Evolutionary conservation across 2,113 vertebrate species (phyloP).

Genomic region (Bubalus kerabau): DNA sequence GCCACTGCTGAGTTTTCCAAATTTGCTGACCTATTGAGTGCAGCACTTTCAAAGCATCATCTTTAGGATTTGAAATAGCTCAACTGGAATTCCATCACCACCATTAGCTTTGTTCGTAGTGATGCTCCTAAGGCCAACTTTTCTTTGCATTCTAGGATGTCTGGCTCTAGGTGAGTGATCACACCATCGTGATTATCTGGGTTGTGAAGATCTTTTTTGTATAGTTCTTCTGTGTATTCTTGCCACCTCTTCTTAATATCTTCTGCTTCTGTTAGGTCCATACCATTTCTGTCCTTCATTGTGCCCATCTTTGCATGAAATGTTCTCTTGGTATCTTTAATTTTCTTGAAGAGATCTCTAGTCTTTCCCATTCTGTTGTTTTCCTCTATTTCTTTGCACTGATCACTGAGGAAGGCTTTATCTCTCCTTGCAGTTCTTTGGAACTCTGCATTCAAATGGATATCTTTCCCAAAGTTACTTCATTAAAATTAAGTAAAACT

Average conservation of each 20-base stretch:
- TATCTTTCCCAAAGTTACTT: not conserved
- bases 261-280: not conserved
- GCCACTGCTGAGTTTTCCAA: not conserved
- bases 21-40: not conserved
- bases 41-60: not conserved
- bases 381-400: not conserved
- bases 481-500: conserved; percentile 23
- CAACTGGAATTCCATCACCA: not conserved
- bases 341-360: not conserved
- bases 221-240: not conserved
- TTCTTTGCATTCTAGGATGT: not conserved
- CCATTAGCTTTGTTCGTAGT: not conserved
- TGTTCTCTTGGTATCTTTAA: not conserved
- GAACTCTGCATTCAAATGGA: not conserved
- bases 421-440: not conserved
- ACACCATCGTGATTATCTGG: not conserved
- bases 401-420: not conserved
- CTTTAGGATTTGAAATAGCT: not conserved
- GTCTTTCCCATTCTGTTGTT: not conserved
- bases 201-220: not conserved
- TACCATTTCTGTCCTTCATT: not conserved
- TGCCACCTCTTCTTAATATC: not conserved
- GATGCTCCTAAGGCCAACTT: not conserved
- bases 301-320: not conserved
- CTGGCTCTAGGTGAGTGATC: not conserved